A percentile compares a stretch with the other conserved stretches of the same genome.
These are phyloP conservation scores for Cataglyphis altisquamis DNA, from an alignment of 2,888 invertebrate species.

Conservation along the genomic window DNA sequence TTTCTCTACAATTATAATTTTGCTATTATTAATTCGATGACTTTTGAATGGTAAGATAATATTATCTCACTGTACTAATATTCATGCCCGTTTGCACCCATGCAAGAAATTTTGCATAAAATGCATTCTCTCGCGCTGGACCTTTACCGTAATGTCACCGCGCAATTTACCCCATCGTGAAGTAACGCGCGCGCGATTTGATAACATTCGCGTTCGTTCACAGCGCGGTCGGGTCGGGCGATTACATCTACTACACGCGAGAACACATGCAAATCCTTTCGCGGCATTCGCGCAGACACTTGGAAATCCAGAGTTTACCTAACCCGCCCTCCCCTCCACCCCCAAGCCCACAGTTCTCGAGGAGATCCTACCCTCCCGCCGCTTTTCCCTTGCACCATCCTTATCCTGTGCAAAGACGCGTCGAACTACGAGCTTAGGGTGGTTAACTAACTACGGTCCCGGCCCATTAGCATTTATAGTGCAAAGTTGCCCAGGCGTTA, in stretches of 20 bases:
- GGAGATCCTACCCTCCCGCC: slow-evolving; percentile 47
- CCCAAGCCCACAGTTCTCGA: slow-evolving; percentile 46
- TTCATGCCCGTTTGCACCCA: neutral
- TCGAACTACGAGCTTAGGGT: slow-evolving; percentile 63
- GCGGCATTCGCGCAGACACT: slow-evolving; percentile 54
- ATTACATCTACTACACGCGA: slow-evolving; percentile 48
- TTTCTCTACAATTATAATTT: neutral
- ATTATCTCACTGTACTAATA: neutral
- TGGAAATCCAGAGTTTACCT: slow-evolving; percentile 65
- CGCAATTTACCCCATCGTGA: neutral
- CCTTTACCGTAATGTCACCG: neutral
- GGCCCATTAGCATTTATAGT: slow-evolving; percentile 80
- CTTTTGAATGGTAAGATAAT: neutral
- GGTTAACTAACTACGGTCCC: slow-evolving; percentile 70
- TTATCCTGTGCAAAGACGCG: slow-evolving; percentile 65
- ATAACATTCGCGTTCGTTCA: slow-evolving; percentile 35
- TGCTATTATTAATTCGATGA: neutral
- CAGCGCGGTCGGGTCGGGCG: slow-evolving; percentile 32
- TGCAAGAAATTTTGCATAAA: neutral
- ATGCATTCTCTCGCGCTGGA: slow-evolving; percentile 3
- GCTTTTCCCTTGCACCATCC: slow-evolving; percentile 15
- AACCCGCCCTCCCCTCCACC: neutral
- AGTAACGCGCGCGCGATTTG: neutral
- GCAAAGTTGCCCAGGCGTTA: slow-evolving; percentile 77
- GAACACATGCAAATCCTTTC: slow-evolving; percentile 61